Evolutionary conservation across 2,113 vertebrate species (phyloP), one percentile per base, ranked within the genome.

Genomic region (Burhinus bistriatus): DNA sequence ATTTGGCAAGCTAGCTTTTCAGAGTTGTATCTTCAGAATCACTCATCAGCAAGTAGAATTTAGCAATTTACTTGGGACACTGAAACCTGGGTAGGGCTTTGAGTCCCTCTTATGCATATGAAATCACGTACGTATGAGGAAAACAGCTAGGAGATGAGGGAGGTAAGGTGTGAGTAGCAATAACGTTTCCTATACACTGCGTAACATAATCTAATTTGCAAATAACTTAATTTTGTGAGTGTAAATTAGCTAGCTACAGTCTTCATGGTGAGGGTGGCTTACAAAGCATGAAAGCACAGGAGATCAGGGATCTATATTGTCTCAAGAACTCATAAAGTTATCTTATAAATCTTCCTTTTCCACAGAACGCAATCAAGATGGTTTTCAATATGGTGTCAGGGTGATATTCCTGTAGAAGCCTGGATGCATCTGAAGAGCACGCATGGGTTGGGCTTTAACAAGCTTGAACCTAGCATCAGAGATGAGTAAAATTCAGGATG

Each of bases 271-370:
- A 77, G 11, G 25, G 11, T 18, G 13, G 16, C 25, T 93, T 86
- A 23, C 2, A 36, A 22, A 59, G 36, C 21, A 6, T 34, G 25
- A 45, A 68, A 68, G 9, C 27, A 38, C 16, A 13, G 47, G 29
- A 52, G 10, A 44, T 6, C 15, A 68, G 42, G n/a, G 17, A 8
- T 1, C 0, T 36, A 0, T 15, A 20, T 65, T 34, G 12, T 64
- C 44, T 85, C 23, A 85, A 9, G 9, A 23, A 29, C 23, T 87
- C 15, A 8, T 26, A 7, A 71, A 91, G 3, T 52, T 9, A 38
- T 38, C 8, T 71, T 25, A 13, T 9, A 45, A 72, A 66, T 47
- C 45, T 38, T 49, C 10, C 3, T 57, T 80, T 85, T 73, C 32
- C 18, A 9, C 10, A 30, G 54, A 72, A 72, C 0, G 1, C 23